Base-by-base conservation (phyloP, 2,888 invertebrate species). In the Pachycephus smyrnensis region DNA sequence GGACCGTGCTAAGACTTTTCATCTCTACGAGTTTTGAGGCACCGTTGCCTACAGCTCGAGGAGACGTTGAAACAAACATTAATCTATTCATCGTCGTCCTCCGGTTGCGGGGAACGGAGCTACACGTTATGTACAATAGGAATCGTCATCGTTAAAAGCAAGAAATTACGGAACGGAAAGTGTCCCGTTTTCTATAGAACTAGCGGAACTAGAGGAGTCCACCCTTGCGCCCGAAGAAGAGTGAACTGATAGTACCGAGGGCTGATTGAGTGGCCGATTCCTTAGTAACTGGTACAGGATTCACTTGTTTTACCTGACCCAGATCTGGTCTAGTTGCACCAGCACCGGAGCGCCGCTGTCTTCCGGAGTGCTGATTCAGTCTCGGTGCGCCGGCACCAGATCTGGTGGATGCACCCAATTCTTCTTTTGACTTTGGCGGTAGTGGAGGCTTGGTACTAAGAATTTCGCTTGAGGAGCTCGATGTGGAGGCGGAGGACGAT, bases 171-270 rank as follows among this genome's bases (percentile, higher is more conserved):
- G 23, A 12, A 74, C 37, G 23, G 15, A 74, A 31, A 73, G 12
- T 33, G 12, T 33, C 11, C 36, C 33, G 15, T 74, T 36, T 15
- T 74, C 31, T 33, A 33, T 23, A 33, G 33, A 11, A 31, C 71
- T 71, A 33, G 12, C 71, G 9, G 32, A 33, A 11, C 71, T 94
- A 95, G 87, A 97, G 94, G 86, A 97, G 93, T 76, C 97, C 97
- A 76, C 97, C 97, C 89, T 97, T 97, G 81, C 97, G 93, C 68
- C 97, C 97, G 91, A 97, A 97, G 76, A 97, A 92, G 86, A 96
- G 92, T 79, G 96, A 95, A 92, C 96, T 96, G 82, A 96, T 94
- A 73, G 96, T 96, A 79, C 97, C 97, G 68, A 97, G 93, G 76
- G 95, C 93, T 11, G 93, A 91, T 82, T 93, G 93, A 75, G 93